These are phyloP conservation scores for Haliclystus octoradiatus DNA, from an alignment of 30 jellyfish, hydroid and myxozoan species.

Conservation along the genomic window DNA sequence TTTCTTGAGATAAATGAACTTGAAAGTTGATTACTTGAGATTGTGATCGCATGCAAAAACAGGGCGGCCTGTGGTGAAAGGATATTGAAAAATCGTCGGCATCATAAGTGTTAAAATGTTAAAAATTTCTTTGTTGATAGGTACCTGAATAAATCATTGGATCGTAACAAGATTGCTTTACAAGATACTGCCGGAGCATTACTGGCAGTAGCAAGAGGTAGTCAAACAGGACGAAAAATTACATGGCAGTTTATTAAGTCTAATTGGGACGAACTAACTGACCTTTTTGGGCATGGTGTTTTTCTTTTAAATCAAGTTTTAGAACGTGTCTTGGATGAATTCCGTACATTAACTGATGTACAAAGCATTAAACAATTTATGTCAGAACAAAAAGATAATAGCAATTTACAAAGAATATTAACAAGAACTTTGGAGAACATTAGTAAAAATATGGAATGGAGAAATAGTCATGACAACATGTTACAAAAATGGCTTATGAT, in stretches of 20 bases:
- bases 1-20: too few relatives aligned
- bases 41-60: too few relatives aligned
- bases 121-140: too few relatives aligned
- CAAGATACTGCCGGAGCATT: too few relatives aligned
- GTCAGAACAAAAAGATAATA: slow-evolving; percentile 1
- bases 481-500: slow-evolving; percentile 29
- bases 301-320: slow-evolving; percentile 4
- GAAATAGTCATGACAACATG: slow-evolving; percentile 9
- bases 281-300: background rate
- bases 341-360: slow-evolving; percentile 18
- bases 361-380: slow-evolving; percentile 44
- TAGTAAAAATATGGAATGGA: slow-evolving; percentile 32
- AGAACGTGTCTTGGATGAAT: slow-evolving; percentile 31
- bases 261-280: slow-evolving; percentile 29
- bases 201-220: slow-evolving; percentile 60
- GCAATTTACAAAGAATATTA: slow-evolving; percentile 8
- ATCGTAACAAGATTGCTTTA: too few relatives aligned
- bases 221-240: slow-evolving; percentile 48
- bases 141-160: too few relatives aligned
- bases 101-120: too few relatives aligned
- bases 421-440: slow-evolving; percentile 22
- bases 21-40: too few relatives aligned
- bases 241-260: slow-evolving; percentile 56
- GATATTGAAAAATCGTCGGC: too few relatives aligned
- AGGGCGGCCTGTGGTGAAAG: too few relatives aligned